Evolutionary conservation across 2,888 invertebrate genomes (phyloP), one percentile per base, ranked within the genome.

Genomic region (Emmelina monodactyla): DNA sequence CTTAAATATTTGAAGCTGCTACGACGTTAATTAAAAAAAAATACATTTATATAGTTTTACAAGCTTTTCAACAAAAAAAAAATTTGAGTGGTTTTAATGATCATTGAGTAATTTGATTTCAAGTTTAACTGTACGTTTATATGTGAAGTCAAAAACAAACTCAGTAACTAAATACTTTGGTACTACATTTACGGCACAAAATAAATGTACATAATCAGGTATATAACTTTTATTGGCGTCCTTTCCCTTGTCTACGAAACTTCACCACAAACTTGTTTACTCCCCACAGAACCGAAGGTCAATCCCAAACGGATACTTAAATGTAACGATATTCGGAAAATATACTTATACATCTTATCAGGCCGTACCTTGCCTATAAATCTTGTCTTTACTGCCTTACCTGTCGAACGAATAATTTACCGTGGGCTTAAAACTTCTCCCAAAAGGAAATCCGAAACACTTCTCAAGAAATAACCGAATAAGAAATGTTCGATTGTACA

Each of bases 341-440:
- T 67, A 69, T n/a, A n/a, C n/a, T 72, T 75, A 75, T 73, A 76
- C 73, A 71, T 72, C 71, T 75, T 75, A 78, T 72, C 75, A 66
- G 66, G 62, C 59, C 55, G 59, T 55, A 62, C 53, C 64, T 65
- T 66, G 63, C 72, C 63, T 56, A 73, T 79, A 79, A 78, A 79
- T 79, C 78, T 78, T 73, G 58, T 75, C 71, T 76, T 75, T 73
- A 78, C 78, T 66, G 69, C 73, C 72, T 72, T 68, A 78, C 78
- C 78, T 79, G 78, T 76, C 78, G 72, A 75, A 66, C 58, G 72
- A 73, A 76, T 78, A 79, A 79, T 79, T 78, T 79, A 79, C 72
- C 71, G 67, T 68, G 55, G 61, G 70, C 75, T 79, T 75, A 76
- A 78, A 79, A 78, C 70, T 78, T 76, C 65, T 63, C 53, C 52